A percentile compares a stretch with the other conserved stretches of the same genome.
These are phyloP conservation scores for Hoplias malabaricus DNA, from an alignment of 2,113 vertebrate genomes.

Conservation along the genomic window DNA sequence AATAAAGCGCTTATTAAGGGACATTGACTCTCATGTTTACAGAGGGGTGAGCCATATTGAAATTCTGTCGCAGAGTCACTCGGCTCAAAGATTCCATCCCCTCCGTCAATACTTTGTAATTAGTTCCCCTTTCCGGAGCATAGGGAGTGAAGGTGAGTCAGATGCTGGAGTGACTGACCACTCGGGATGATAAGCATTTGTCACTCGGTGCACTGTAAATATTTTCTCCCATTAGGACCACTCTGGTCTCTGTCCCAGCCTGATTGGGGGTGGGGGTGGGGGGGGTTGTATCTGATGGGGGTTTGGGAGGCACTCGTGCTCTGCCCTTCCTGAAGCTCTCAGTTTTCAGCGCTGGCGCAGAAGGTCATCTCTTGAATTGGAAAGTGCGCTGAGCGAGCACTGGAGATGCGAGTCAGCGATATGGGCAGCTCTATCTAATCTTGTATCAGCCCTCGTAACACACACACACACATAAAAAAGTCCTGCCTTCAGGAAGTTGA, in stretches of 20 bases:
- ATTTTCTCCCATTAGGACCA: slow-evolving; percentile 32
- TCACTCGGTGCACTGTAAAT: slow-evolving; percentile 32
- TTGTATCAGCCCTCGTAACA: slow-evolving; percentile 71
- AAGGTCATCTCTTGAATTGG: slow-evolving; percentile 75
- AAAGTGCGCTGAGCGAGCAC: slow-evolving; percentile 71
- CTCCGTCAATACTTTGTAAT: slow-evolving; percentile 52
- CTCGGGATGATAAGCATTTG: slow-evolving; percentile 31
- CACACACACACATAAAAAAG: slow-evolving; percentile 71
- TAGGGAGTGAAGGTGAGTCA: slow-evolving; percentile 44
- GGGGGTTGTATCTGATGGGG: neutral
- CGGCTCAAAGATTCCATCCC: slow-evolving; percentile 43
- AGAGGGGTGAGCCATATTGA: slow-evolving; percentile 32
- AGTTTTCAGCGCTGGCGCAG: slow-evolving; percentile 44
- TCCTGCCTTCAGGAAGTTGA: slow-evolving; percentile 67
- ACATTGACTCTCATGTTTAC: slow-evolving; percentile 37
- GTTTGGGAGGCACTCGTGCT: slow-evolving; percentile 8
- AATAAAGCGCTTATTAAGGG: slow-evolving; percentile 45
- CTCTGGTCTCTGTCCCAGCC: neutral
- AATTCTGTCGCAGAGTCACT: slow-evolving; percentile 40
- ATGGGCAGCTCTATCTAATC: slow-evolving; percentile 75
- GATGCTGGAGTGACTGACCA: slow-evolving; percentile 23
- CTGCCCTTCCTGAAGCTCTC: slow-evolving; percentile 32
- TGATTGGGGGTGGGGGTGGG: neutral
- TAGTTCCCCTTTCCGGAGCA: slow-evolving; percentile 40
- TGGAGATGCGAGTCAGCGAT: slow-evolving; percentile 71